Evolutionary conservation across 2,888 invertebrate species (phyloP).

Genomic region (Drosophila longiperda): DNA sequence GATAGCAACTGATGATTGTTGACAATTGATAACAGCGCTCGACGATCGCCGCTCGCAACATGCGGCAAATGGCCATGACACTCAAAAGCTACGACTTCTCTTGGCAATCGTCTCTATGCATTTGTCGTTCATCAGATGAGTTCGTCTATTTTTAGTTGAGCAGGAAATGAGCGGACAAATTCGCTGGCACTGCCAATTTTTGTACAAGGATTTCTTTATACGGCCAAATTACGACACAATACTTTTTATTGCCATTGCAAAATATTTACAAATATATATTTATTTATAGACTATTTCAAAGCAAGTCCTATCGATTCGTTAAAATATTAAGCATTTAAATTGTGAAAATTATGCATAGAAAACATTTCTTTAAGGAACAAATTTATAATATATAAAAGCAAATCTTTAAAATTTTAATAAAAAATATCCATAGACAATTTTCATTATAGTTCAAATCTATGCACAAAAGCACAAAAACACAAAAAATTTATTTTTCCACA

Average conservation of each 20-base stretch:
- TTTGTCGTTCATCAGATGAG: slow-evolving; percentile 29
- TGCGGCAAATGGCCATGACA: slow-evolving; percentile 38
- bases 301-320: background rate
- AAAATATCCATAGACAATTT: background rate
- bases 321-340: background rate
- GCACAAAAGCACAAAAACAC: background rate
- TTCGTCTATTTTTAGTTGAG: slow-evolving; percentile 46
- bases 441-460: background rate
- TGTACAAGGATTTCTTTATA: background rate
- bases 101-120: slow-evolving; percentile 19
- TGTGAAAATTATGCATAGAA: slow-evolving; percentile 12
- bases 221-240: slow-evolving; percentile 3
- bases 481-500: background rate
- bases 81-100: slow-evolving; percentile 14
- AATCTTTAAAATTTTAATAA: background rate
- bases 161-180: slow-evolving; percentile 31
- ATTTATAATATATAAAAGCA: background rate
- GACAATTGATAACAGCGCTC: slow-evolving; percentile 43
- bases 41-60: slow-evolving; percentile 4
- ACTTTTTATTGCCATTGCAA: slow-evolving; percentile 2
- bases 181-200: slow-evolving; percentile 27
- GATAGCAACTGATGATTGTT: slow-evolving; percentile 8
- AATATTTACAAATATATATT: background rate
- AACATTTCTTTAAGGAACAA: background rate
- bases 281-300: background rate